A percentile compares a stretch with the other conserved stretches of the same genome.
These are phyloP conservation scores for Cotesia typhae DNA, from an alignment of 1,140 invertebrate species.

Conservation along the genomic window DNA sequence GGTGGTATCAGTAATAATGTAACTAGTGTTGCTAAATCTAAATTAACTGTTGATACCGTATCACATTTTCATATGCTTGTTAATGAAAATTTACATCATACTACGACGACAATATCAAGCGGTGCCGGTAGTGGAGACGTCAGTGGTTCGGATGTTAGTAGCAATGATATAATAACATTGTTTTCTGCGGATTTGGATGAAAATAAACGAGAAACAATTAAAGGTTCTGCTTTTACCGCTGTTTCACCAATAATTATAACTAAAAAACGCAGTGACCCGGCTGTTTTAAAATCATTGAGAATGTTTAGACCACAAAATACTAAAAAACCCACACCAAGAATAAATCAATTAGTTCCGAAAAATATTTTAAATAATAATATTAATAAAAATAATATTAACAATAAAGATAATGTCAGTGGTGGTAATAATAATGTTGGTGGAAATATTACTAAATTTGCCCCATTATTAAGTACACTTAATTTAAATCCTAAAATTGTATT, in stretches of 20 bases:
- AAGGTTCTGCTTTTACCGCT: constrained; percentile 57
- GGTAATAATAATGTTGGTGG: constrained; percentile 36
- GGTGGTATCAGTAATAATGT: too few relatives aligned
- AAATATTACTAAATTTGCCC: constrained; percentile 57
- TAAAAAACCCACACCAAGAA: constrained; percentile 53
- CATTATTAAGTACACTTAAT: constrained; percentile 65
- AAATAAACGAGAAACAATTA: constrained; percentile 61
- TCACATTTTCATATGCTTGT: constrained; percentile 62
- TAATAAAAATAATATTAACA: constrained; percentile 42
- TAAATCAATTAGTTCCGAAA: constrained; percentile 46
- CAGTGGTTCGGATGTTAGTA: constrained; percentile 59
- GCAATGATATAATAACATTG: constrained; percentile 60
- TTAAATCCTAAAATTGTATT: constrained; percentile 67
- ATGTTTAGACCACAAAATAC: constrained; percentile 66
- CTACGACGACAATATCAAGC: constrained; percentile 20
- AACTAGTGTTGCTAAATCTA: constrained; percentile 53
- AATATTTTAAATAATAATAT: constrained; percentile 50
- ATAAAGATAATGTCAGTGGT: constrained; percentile 37
- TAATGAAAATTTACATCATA: constrained; percentile 54
- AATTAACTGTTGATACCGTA: constrained; percentile 53
- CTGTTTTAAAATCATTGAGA: constrained; percentile 67
- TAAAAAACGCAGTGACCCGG: constrained; percentile 66
- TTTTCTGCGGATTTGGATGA: constrained; percentile 63
- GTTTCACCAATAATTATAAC: constrained; percentile 58
- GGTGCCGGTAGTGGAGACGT: constrained; percentile 46